A percentile compares a stretch with the other conserved stretches of the same genome.
phyloP scores from a whole-genome alignment of 2,888 invertebrate genomes.

The Synanthedon formicaeformis region DNA sequence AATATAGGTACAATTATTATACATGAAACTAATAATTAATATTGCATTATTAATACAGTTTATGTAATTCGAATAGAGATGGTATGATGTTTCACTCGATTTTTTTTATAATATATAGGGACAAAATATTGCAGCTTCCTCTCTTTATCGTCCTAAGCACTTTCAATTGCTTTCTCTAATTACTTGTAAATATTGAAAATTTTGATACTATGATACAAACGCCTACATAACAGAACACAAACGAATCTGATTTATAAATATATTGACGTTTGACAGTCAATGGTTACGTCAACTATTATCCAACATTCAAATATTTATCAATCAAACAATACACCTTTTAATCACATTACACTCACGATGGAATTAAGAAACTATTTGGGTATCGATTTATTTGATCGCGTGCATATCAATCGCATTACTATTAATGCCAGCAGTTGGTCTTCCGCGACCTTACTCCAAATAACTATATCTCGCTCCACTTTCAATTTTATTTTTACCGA shows the following conservation, averaged over 20 bases:
- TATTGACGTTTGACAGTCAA: neutral
- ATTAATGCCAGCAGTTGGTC: constrained; percentile 17
- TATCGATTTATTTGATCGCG: constrained; percentile 16
- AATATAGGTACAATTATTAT: neutral
- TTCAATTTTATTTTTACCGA: constrained; percentile 4
- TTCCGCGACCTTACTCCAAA: constrained; percentile 20
- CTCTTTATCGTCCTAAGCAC: too few species aligned
- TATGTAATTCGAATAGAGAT: too few species aligned
- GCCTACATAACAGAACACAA: too few species aligned
- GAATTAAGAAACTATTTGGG: constrained; percentile 17
- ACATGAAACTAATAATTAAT: too few species aligned
- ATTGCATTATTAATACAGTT: too few species aligned
- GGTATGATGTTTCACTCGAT: too few species aligned
- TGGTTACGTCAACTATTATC: constrained; percentile 5
- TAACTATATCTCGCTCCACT: constrained; percentile 18
- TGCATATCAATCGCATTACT: constrained; percentile 12
- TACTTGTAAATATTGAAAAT: too few species aligned
- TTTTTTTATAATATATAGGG: too few species aligned
- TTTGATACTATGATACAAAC: too few species aligned
- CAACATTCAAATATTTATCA: constrained; percentile 20
- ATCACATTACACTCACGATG: constrained; percentile 21
- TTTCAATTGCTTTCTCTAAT: too few species aligned
- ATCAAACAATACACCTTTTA: constrained; percentile 26
- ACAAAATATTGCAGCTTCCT: too few species aligned
- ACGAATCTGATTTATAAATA: neutral